Evolutionary conservation across 2,797 vertebrate genomes (phyloP).

Genomic region (Ceryle rudis): DNA sequence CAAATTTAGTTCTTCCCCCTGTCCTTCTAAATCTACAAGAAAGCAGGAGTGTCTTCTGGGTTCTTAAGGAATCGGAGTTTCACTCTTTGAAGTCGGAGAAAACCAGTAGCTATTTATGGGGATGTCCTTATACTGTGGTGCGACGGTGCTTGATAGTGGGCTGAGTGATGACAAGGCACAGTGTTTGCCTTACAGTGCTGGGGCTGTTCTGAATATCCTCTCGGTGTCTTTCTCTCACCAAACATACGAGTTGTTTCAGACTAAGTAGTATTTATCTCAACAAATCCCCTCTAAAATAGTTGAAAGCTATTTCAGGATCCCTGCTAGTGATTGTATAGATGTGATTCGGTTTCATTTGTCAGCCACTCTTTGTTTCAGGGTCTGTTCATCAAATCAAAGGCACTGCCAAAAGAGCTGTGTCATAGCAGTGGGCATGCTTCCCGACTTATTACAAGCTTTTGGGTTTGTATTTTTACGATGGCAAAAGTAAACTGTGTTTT

Average conservation of each 20-base stretch:
- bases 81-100: neutral
- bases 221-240: neutral
- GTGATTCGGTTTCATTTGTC: neutral
- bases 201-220: neutral
- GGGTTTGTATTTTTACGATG: neutral
- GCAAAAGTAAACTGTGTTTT: neutral
- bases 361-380: neutral
- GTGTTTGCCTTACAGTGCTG: neutral
- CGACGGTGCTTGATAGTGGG: neutral
- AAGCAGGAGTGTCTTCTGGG: neutral
- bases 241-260: neutral
- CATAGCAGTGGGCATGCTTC: neutral
- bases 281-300: neutral
- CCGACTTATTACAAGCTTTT: neutral
- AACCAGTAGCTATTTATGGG: slow-evolving; percentile 3
- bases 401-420: slow-evolving; percentile 6
- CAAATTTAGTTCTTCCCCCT: neutral
- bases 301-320: neutral
- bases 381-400: neutral
- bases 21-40: neutral
- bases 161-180: slow-evolving; percentile 11
- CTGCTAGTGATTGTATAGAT: neutral
- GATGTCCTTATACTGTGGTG: neutral
- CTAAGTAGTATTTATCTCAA: neutral
- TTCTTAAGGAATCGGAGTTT: neutral